Evolutionary conservation across 2,797 vertebrate genomes (phyloP).

Genomic region (Karalla daura): DNA sequence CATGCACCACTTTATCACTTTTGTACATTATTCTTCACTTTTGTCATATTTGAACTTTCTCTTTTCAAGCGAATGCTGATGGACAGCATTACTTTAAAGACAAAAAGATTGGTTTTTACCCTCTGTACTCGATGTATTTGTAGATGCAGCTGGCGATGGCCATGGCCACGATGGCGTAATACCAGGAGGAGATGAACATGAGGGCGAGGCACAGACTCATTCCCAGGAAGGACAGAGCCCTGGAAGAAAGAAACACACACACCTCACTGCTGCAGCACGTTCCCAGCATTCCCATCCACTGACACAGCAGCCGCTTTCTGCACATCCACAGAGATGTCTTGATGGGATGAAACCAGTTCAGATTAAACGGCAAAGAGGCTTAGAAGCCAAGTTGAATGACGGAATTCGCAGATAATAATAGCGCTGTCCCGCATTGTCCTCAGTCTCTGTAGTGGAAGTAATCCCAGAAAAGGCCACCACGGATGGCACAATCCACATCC

Average conservation of each 20-base stretch:
- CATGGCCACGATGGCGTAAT: slow-evolving; percentile 95
- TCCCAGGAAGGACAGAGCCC: slow-evolving; percentile 95
- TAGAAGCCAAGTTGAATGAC: slow-evolving; percentile 5
- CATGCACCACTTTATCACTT: background rate
- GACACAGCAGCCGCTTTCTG: background rate
- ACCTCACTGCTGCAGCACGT: background rate
- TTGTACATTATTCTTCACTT: background rate
- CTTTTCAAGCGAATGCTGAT: background rate
- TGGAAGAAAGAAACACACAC: slow-evolving; percentile 64
- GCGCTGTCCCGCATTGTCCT: slow-evolving; percentile 17
- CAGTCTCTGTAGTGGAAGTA: slow-evolving; percentile 18
- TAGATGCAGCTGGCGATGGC: slow-evolving; percentile 94
- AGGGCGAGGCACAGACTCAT: slow-evolving; percentile 97
- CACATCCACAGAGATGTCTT: slow-evolving; percentile 4
- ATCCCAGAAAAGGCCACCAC: slow-evolving; percentile 30
- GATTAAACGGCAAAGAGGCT: slow-evolving; percentile 24
- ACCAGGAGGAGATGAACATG: slow-evolving; percentile 99
- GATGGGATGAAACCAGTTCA: slow-evolving; percentile 13
- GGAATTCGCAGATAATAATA: slow-evolving; percentile 30
- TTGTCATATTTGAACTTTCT: background rate
- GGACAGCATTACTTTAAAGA: background rate
- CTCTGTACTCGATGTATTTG: slow-evolving; percentile 98
- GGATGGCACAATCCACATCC: background rate
- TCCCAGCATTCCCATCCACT: background rate
- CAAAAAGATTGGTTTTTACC: slow-evolving; percentile 82